Evolutionary conservation across 2,113 vertebrate species (phyloP).

Genomic region (Aramus guarauna): DNA sequence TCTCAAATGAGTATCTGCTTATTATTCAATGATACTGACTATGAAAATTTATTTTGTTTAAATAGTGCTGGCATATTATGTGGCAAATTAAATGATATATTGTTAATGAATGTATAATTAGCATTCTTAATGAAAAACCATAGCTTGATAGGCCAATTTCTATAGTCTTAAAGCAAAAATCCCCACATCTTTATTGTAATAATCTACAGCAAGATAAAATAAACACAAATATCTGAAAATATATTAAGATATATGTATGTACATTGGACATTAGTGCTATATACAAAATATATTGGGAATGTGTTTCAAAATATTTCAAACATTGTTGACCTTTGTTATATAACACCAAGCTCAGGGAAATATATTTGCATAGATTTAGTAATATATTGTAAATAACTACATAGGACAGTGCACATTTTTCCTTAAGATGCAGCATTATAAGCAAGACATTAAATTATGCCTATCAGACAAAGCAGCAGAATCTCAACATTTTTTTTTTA

Average conservation of each 20-base stretch:
- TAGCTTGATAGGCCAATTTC: conserved; percentile 20
- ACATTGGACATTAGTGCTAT: conserved; percentile 64
- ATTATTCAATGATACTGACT: neutral
- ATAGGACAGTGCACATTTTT: conserved; percentile 78
- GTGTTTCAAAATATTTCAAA: conserved; percentile 80
- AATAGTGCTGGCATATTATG: neutral
- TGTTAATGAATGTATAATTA: conserved; percentile 45
- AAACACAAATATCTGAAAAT: conserved; percentile 69
- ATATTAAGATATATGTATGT: conserved; percentile 76
- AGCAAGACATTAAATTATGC: conserved; percentile 84
- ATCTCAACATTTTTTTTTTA: conserved; percentile 77
- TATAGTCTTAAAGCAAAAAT: neutral
- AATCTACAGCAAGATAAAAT: conserved; percentile 48
- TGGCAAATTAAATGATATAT: neutral
- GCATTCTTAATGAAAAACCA: conserved; percentile 29
- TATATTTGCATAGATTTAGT: conserved; percentile 84
- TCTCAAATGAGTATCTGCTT: neutral
- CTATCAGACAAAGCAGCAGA: conserved; percentile 82
- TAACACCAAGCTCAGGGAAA: conserved; percentile 74
- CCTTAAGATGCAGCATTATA: conserved; percentile 81
- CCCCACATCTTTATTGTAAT: conserved; percentile 32
- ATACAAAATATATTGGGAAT: conserved; percentile 71
- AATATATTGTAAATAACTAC: conserved; percentile 80
- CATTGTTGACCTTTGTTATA: conserved; percentile 82
- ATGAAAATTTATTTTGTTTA: neutral